These are phyloP conservation scores for Sebastes nivosus DNA, from an alignment of 2,797 vertebrate species.

Conservation along the genomic window DNA sequence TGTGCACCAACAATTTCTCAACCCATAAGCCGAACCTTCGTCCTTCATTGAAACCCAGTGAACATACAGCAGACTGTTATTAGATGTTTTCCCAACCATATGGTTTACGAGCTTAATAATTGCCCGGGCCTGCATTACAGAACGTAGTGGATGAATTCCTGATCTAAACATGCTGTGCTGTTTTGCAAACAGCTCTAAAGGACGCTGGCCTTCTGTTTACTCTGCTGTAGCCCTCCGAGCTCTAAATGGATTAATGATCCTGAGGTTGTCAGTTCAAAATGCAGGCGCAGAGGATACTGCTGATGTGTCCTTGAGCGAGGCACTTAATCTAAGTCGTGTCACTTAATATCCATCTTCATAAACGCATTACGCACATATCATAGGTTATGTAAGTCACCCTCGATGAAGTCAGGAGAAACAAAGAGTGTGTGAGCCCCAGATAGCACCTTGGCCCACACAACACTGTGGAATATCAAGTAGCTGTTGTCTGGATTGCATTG, in stretches of 20 bases:
- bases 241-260: constrained; percentile 78
- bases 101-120: constrained; percentile 66
- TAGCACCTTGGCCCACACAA: constrained; percentile 35
- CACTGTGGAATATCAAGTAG: constrained; percentile 51
- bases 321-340: constrained; percentile 75
- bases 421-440: constrained; percentile 42
- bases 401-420: constrained; percentile 59
- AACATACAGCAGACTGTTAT: constrained; percentile 66
- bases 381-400: constrained; percentile 72
- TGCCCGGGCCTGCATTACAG: constrained; percentile 53
- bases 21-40: constrained; percentile 62
- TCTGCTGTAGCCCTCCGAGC: constrained; percentile 54
- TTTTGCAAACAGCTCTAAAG: constrained; percentile 67
- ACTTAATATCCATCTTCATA: constrained; percentile 79
- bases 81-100: constrained; percentile 70
- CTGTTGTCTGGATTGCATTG: constrained; percentile 48
- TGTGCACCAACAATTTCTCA: constrained; percentile 55
- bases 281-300: constrained; percentile 49
- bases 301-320: constrained; percentile 76
- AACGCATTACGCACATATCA: constrained; percentile 66
- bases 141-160: constrained; percentile 51
- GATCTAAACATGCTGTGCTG: constrained; percentile 56
- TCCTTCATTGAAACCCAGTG: constrained; percentile 70
- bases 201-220: constrained; percentile 71
- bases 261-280: constrained; percentile 72